These are phyloP conservation scores for Carposina sasakii DNA, from an alignment of 1,140 invertebrate species.

Conservation along the genomic window DNA sequence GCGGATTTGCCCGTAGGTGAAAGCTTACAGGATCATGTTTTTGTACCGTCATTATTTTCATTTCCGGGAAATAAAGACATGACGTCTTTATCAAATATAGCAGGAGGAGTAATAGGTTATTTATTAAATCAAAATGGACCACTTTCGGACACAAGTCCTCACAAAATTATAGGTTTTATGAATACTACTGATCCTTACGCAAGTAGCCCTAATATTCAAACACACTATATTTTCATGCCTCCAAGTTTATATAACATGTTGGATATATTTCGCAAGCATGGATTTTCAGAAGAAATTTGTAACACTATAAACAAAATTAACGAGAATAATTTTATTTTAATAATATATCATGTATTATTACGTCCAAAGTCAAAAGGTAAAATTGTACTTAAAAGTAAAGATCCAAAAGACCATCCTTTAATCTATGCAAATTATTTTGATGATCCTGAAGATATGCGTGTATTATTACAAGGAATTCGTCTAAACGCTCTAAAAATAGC, in stretches of 20 bases:
- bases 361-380: conserved; percentile 75
- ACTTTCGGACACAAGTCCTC: conserved; percentile 24
- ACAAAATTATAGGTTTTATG: conserved; percentile 33
- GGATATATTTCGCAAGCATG: conserved; percentile 31
- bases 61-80: conserved; percentile 21
- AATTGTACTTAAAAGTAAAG: conserved; percentile 71
- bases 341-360: conserved; percentile 61
- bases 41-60: conserved; percentile 33
- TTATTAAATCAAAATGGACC: conserved; percentile 28
- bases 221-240: conserved; percentile 32
- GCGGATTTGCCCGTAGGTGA: conserved; percentile 76
- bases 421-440: conserved; percentile 80
- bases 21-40: conserved; percentile 78
- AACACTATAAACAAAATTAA: conserved; percentile 33
- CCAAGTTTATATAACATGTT: conserved; percentile 25
- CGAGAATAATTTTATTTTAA: conserved; percentile 53
- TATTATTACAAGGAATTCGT: conserved; percentile 72
- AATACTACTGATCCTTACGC: conserved; percentile 35
- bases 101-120: conserved; percentile 19
- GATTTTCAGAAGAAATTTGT: conserved; percentile 27
- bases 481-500: conserved; percentile 61
- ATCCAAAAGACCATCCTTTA: conserved; percentile 76
- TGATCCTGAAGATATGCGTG: conserved; percentile 71
- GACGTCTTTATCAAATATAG: conserved; percentile 20
- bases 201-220: conserved; percentile 35